Evolutionary conservation across 2,888 invertebrate species (phyloP).

Genomic region (Anticlea derivata): DNA sequence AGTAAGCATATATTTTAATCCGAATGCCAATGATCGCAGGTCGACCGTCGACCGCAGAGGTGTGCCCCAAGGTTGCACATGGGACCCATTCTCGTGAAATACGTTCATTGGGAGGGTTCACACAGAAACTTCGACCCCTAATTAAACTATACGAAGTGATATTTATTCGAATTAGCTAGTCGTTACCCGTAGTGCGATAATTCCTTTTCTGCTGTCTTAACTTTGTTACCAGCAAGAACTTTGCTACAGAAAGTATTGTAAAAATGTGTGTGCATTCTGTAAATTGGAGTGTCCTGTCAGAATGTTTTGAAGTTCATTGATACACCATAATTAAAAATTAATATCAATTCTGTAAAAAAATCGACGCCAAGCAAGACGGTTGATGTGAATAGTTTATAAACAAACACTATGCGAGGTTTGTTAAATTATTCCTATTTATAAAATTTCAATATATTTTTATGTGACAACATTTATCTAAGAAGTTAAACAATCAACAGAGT

Average conservation of each 20-base stretch:
- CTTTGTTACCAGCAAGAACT: conserved; percentile 12
- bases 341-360: no score
- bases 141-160: conserved; percentile 62
- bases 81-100: conserved; percentile 57
- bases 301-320: background rate
- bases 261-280: no score
- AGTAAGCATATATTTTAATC: no score
- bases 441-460: no score
- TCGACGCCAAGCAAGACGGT: no score
- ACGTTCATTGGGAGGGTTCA: conserved; percentile 40
- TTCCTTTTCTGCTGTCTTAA: background rate
- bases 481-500: conserved; percentile 9
- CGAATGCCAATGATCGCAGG: conserved; percentile 38
- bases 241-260: no score
- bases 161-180: conserved; percentile 52
- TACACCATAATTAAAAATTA: no score
- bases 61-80: conserved; percentile 40
- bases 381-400: no score
- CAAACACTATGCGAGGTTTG: no score
- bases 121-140: conserved; percentile 47
- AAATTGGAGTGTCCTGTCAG: no score
- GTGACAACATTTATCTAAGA: background rate
- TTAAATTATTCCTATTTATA: no score
- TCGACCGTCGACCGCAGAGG: conserved; percentile 37
- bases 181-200: conserved; percentile 32